Evolutionary conservation across 2,888 invertebrate species (phyloP).

Genomic region (Sarcophaga carnaria): DNA sequence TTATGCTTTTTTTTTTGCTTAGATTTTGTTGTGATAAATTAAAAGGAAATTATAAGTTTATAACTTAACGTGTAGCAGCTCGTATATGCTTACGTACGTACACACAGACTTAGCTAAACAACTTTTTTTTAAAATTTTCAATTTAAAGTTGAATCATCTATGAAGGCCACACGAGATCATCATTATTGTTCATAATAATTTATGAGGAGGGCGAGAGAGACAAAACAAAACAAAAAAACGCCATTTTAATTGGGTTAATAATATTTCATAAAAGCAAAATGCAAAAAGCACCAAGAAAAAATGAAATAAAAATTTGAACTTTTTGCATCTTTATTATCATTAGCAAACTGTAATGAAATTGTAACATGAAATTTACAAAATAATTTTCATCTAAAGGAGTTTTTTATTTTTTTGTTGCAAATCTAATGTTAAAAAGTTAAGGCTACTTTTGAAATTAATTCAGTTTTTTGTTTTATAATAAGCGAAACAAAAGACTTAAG

Average conservation of each 20-base stretch:
- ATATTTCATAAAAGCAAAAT: constrained; percentile 33
- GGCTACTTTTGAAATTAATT: too few relatives aligned
- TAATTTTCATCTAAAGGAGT: constrained; percentile 4
- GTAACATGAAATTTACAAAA: constrained; percentile 26
- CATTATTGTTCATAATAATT: constrained; percentile 33
- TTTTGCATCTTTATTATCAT: constrained; percentile 44
- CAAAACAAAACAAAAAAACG: constrained; percentile 18
- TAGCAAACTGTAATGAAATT: constrained; percentile 1
- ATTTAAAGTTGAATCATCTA: constrained; percentile 54
- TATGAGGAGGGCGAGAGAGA: neutral
- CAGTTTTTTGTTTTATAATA: neutral
- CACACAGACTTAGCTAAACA: neutral
- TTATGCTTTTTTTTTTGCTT: constrained; percentile 3
- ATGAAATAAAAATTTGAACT: constrained; percentile 40
- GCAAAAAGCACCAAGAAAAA: too few relatives aligned
- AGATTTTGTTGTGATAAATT: constrained; percentile 3
- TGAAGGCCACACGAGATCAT: constrained; percentile 64
- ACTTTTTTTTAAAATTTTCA: constrained; percentile 1
- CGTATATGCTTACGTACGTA: neutral
- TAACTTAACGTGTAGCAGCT: neutral
- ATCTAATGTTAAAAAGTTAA: too few relatives aligned
- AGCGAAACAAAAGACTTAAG: constrained; percentile 58
- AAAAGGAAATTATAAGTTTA: constrained; percentile 54
- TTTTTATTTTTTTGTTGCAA: neutral
- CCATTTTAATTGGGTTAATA: constrained; percentile 58